Evolutionary conservation across 2,797 vertebrate genomes (phyloP).

Genomic region (Urophycis tenuis): DNA sequence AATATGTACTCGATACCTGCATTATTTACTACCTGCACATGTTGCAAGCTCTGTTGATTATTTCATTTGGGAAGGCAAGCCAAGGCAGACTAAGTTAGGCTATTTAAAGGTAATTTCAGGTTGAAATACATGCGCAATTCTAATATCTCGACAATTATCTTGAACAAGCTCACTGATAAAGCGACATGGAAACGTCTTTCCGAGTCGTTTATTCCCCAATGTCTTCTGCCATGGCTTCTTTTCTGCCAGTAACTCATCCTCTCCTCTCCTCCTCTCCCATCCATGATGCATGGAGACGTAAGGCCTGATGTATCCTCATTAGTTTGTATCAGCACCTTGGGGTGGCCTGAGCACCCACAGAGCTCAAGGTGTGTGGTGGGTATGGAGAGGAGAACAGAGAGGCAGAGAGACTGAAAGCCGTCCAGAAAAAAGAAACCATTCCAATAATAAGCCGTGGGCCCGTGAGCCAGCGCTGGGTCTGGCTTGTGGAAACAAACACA

Average conservation of each 20-base stretch:
- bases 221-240: background rate
- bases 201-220: background rate
- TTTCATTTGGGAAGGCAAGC: background rate
- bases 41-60: background rate
- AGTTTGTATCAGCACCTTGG: background rate
- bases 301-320: background rate
- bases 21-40: background rate
- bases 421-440: background rate
- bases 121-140: no score
- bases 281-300: background rate
- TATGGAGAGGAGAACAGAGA: constrained; percentile 8
- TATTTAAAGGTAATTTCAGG: no score
- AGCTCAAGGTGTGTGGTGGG: background rate
- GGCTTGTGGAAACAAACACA: constrained; percentile 36
- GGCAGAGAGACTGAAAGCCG: background rate
- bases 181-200: background rate
- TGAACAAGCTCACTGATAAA: background rate
- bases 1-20: background rate
- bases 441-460: background rate
- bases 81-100: no score
- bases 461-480: constrained; percentile 8
- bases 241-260: background rate
- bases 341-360: background rate
- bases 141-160: background rate
- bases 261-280: background rate